Evolutionary conservation across 2,113 vertebrate genomes (phyloP), one percentile per base, ranked within the genome.

Genomic region (Marmota flaviventris): DNA sequence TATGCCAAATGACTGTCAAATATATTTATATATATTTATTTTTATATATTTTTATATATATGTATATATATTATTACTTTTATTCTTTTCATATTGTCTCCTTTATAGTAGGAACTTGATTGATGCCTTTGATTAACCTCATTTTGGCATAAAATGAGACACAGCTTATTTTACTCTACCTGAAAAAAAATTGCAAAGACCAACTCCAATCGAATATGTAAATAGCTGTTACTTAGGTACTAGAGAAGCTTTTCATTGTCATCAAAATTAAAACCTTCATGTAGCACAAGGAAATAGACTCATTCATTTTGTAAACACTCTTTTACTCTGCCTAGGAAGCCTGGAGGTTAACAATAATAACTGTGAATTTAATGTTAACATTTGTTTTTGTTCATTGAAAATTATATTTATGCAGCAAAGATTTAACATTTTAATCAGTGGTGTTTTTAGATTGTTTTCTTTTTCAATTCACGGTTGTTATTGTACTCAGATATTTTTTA

Each of bases 361-460:
- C 85, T 89, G 48, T 69, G 51, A 14, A 91, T 0, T 0, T 96
- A 56, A 42, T 34, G 25, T 14, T 48, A 96, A 85, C 18, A 93
- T 96, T 86, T 92, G 29, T 92, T 98, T 97, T 95, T 48, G 0
- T 88, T 98, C 51, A n/a, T 89, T 86, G 82, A 96, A 96, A 97
- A 85, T 70, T 91, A 97, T 27, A 97, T 97, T 96, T 95, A 86
- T 85, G 77, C 37, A 25, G 0, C 92, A 88, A 97, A 93, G 85
- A 97, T 97, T 95, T 98, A 98, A 79, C 67, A 96, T 61, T 94
- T 91, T 94, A 96, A 98, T 96, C 97, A 98, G 88, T 94, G 27
- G 69, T 70, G 93, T 96, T 98, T 98, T 95, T 94, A 97, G 97
- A 94, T 27, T 97, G 39, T n/a, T 76, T 93, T 45, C 20, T 58